These are phyloP conservation scores for Drosophila cognata DNA, from an alignment of 2,888 invertebrate species.

Conservation along the genomic window DNA sequence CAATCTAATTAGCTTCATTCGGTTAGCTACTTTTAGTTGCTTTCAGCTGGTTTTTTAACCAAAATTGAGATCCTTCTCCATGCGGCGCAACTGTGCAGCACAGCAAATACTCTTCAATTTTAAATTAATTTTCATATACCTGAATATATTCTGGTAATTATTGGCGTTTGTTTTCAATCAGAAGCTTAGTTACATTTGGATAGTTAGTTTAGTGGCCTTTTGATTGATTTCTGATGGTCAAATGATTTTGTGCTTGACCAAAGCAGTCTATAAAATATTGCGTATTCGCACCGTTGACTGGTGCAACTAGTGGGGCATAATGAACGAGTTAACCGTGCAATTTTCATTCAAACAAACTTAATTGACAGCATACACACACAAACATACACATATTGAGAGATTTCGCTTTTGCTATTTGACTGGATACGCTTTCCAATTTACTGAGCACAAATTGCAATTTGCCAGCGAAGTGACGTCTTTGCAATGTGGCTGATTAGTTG, in stretches of 20 bases:
- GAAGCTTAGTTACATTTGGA: too few species aligned
- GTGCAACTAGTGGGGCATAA: not conserved
- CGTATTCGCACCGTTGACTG: constrained; percentile 8
- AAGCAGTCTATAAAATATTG: constrained; percentile 6
- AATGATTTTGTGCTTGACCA: too few species aligned
- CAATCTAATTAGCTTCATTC: constrained; percentile 73
- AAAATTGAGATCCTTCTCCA: constrained; percentile 10
- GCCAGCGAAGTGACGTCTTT: constrained; percentile 21
- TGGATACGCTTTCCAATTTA: constrained; percentile 44
- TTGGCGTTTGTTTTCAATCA: too few species aligned
- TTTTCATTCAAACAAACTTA: constrained; percentile 36
- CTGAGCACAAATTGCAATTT: constrained; percentile 53
- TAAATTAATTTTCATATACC: not conserved
- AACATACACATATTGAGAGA: not conserved
- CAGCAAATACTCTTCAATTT: constrained; percentile 1
- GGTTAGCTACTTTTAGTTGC: constrained; percentile 68
- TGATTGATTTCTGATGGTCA: not conserved
- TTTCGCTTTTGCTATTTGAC: constrained; percentile 12
- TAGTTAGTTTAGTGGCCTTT: too few species aligned
- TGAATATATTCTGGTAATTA: not conserved
- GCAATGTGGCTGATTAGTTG: constrained; percentile 55
- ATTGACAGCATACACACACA: constrained; percentile 11
- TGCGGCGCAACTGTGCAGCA: not conserved
- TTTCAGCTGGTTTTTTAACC: constrained; percentile 51
- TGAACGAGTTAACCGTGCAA: not conserved